These are phyloP conservation scores for Andinoacara biseriatus DNA, from an alignment of 2,113 vertebrate species.

Conservation along the genomic window DNA sequence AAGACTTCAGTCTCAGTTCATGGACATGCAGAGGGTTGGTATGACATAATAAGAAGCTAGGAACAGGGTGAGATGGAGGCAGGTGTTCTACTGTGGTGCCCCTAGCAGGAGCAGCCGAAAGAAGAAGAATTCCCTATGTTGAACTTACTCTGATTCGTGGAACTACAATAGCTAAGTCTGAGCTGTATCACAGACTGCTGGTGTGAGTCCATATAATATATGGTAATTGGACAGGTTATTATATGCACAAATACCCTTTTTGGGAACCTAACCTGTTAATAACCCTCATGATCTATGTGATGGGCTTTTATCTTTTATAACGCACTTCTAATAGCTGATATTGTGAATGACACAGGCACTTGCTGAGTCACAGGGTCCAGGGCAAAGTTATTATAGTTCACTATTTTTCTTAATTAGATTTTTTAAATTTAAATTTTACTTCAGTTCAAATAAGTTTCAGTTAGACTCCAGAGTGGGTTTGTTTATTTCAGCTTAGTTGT, in stretches of 20 bases:
- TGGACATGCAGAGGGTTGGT: background rate
- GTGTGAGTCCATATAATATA: too few species aligned
- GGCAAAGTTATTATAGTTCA: background rate
- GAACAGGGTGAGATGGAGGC: background rate
- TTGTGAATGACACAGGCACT: background rate
- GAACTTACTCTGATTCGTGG: background rate
- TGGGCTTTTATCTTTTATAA: background rate
- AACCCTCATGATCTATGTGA: background rate
- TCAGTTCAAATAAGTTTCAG: background rate
- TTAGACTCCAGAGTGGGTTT: background rate
- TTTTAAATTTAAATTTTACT: background rate
- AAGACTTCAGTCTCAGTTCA: background rate
- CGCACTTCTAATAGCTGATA: background rate
- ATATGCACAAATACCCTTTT: background rate
- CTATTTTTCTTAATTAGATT: background rate
- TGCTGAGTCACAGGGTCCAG: background rate
- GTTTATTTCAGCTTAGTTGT: background rate
- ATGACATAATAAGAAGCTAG: background rate
- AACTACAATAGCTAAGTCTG: background rate
- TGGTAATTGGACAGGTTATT: too few species aligned
- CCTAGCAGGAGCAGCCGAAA: background rate
- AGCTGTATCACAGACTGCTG: background rate
- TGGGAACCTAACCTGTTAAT: background rate
- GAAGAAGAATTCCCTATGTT: background rate
- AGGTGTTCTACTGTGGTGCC: background rate